These are phyloP conservation scores for Marmota monax DNA, from an alignment of 2,113 vertebrate species.

Conservation along the genomic window DNA sequence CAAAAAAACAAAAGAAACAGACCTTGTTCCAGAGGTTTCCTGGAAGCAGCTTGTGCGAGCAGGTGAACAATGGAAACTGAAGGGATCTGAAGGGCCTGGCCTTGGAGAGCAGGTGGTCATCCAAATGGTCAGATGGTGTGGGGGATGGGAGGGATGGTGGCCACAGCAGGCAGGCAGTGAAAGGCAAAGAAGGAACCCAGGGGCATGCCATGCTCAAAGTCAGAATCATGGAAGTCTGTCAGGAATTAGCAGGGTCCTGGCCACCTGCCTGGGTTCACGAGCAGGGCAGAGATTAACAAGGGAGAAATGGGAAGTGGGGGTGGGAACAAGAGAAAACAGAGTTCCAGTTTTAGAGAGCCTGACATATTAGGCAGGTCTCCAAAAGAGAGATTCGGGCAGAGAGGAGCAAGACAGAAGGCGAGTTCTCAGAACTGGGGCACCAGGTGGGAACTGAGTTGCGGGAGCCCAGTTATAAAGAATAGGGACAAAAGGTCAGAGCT, in stretches of 20 bases:
- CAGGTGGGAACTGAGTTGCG: constrained; percentile 67
- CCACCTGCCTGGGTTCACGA: constrained; percentile 80
- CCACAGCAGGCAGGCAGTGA: constrained; percentile 59
- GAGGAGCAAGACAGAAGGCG: constrained; percentile 76
- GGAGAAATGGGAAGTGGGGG: constrained; percentile 25
- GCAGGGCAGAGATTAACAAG: constrained; percentile 79
- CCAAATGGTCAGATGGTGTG: constrained; percentile 77
- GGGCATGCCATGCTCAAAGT: constrained; percentile 33
- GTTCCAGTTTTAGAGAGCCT: constrained; percentile 66
- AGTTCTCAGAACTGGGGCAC: constrained; percentile 76
- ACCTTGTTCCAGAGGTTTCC: constrained; percentile 50
- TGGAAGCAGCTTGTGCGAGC: not conserved
- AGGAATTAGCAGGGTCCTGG: constrained; percentile 78
- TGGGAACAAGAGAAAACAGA: not conserved
- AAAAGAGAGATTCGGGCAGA: constrained; percentile 63
- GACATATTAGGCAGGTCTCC: constrained; percentile 81
- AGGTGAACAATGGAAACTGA: constrained; percentile 17
- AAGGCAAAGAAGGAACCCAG: constrained; percentile 35
- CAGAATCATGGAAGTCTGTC: constrained; percentile 70
- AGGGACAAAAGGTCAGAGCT: constrained; percentile 69
- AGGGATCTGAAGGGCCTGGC: constrained; percentile 20
- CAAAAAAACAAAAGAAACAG: not conserved
- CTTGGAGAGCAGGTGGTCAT: constrained; percentile 76
- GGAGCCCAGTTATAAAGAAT: constrained; percentile 57
- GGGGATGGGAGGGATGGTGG: constrained; percentile 31